Conservation (phyloP, 2,113 vertebrate species). For the Dasyornis broadbenti region DNA sequence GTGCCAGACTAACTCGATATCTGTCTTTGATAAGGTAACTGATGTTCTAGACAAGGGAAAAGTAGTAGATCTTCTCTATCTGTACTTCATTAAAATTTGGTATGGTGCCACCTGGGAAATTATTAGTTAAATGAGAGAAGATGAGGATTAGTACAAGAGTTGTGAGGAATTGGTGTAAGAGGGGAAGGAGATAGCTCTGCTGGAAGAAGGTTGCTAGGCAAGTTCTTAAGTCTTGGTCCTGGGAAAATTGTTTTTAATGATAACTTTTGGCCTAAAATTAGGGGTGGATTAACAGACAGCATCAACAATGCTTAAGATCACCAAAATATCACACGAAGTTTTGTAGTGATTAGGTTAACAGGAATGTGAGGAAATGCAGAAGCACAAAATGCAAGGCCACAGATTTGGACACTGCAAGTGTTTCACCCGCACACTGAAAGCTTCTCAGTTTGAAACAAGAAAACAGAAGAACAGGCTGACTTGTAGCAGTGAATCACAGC, state of each 20-base stretch:
- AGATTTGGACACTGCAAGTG: not conserved
- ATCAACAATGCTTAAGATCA: not conserved
- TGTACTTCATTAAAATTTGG: slow-evolving; percentile 50
- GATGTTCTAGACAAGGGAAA: slow-evolving; percentile 60
- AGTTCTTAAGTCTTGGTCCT: not conserved
- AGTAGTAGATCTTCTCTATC: slow-evolving; percentile 48
- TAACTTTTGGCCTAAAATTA: not conserved
- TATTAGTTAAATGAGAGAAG: slow-evolving; percentile 49
- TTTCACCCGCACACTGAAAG: not conserved
- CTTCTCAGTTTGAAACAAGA: not conserved
- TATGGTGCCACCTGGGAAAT: slow-evolving; percentile 50
- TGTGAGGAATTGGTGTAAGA: not conserved
- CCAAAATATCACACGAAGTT: not conserved
- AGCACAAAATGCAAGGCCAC: not conserved
- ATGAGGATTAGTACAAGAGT: slow-evolving; percentile 1
- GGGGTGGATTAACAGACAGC: not conserved
- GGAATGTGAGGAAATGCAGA: not conserved
- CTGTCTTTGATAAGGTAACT: slow-evolving; percentile 63
- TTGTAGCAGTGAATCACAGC: not conserved
- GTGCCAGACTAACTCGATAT: slow-evolving; percentile 53
- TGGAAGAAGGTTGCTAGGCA: not conserved
- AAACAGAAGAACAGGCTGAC: not conserved
- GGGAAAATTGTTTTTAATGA: not conserved
- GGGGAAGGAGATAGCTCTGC: not conserved
- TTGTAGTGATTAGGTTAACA: not conserved